Percentiles rank a stretch among this genome's conserved stretches.
phyloP scores from a whole-genome alignment of 2,797 vertebrate species.

The Manis javanica region DNA sequence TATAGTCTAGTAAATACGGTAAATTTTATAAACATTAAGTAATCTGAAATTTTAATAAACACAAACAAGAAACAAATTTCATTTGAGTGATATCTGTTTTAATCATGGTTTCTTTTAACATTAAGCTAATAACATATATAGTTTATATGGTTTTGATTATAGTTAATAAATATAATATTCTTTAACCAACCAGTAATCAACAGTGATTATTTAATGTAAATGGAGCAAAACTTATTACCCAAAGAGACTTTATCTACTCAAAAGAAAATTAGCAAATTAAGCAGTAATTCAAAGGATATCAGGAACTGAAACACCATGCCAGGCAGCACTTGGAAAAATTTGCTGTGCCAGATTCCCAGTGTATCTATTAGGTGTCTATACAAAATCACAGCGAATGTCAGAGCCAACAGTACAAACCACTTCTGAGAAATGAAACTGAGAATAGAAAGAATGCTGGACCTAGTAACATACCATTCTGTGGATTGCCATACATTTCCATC shows the following conservation, averaged over 20 bases:
- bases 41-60: conserved; percentile 20
- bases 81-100: conserved; percentile 53
- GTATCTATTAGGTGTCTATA: neutral
- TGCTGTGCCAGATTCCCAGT: neutral
- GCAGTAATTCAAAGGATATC: conserved; percentile 57
- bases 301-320: neutral
- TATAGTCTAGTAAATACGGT: neutral
- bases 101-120: conserved; percentile 60
- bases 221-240: conserved; percentile 39
- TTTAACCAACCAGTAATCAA: conserved; percentile 40
- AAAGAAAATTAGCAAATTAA: conserved; percentile 75
- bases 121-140: conserved; percentile 60
- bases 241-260: conserved; percentile 41
- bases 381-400: neutral
- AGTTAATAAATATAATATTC: conserved; percentile 47
- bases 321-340: conserved; percentile 24
- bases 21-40: neutral
- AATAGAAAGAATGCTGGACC: neutral
- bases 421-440: conserved; percentile 49
- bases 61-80: conserved; percentile 48
- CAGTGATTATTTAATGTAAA: conserved; percentile 57
- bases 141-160: conserved; percentile 55
- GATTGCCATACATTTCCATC: neutral
- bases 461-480: neutral
- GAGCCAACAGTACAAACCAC: neutral